These are phyloP conservation scores for Lithobius niger DNA, from an alignment of 1,140 invertebrate genomes.

Conservation along the genomic window DNA sequence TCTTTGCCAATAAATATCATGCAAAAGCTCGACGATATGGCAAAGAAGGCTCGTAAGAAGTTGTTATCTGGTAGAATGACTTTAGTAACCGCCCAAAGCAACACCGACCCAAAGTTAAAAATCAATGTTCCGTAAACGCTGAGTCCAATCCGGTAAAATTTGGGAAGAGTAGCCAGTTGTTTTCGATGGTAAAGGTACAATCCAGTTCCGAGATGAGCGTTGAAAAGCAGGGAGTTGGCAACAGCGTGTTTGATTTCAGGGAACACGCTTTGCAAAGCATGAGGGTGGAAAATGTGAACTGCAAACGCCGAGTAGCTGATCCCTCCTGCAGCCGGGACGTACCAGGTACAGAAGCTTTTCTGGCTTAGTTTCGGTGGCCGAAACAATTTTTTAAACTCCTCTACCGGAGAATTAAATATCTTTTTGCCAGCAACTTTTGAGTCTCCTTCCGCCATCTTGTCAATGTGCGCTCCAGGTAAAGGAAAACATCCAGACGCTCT, in stretches of 20 bases:
- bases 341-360: too few relatives aligned
- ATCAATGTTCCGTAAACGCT: constrained; percentile 48
- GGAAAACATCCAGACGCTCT: too few relatives aligned
- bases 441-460: too few relatives aligned
- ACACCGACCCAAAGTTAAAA: constrained; percentile 54
- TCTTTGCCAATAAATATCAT: constrained; percentile 44
- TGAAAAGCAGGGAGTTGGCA: constrained; percentile 26
- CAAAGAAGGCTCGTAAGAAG: constrained; percentile 41
- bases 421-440: too few relatives aligned
- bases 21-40: constrained; percentile 42
- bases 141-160: constrained; percentile 19
- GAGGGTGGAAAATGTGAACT: constrained; percentile 26
- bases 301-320: constrained; percentile 25
- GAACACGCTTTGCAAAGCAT: constrained; percentile 23
- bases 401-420: too few relatives aligned
- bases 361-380: too few relatives aligned
- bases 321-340: constrained; percentile 22
- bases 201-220: constrained; percentile 26
- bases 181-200: constrained; percentile 23
- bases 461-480: too few relatives aligned
- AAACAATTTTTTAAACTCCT: too few relatives aligned
- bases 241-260: constrained; percentile 15
- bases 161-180: constrained; percentile 18
- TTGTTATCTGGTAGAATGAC: constrained; percentile 48
- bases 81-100: constrained; percentile 53